A percentile compares a stretch with the other conserved stretches of the same genome.
Conservation (phyloP, 2,113 vertebrate species). For the Albula goreensis region DNA sequence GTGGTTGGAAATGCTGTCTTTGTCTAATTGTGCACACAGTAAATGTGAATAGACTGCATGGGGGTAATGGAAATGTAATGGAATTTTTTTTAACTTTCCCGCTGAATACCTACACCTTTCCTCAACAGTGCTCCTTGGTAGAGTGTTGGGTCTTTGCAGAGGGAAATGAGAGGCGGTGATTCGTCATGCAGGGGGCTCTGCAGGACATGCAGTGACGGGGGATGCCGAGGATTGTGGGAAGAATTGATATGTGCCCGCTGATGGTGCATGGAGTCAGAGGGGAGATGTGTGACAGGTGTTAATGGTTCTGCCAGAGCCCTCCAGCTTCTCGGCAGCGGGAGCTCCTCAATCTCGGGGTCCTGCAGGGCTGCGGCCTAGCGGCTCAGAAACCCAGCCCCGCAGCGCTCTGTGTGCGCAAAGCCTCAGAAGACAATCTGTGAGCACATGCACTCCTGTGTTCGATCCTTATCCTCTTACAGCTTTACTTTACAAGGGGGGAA, state of each 20-base stretch:
- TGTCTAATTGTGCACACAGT: not conserved
- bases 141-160: not conserved
- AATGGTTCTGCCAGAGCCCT: not conserved
- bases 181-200: not conserved
- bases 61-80: not conserved
- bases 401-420: not conserved
- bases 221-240: not conserved
- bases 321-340: not conserved
- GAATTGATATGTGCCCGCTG: not conserved
- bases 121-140: not conserved
- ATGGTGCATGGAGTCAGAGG: not conserved
- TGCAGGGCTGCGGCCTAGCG: not conserved
- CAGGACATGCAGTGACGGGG: not conserved
- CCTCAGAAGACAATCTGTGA: not conserved
- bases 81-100: not conserved
- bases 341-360: not conserved
- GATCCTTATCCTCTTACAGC: constrained; percentile 18
- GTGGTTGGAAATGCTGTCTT: not conserved
- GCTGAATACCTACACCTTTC: not conserved
- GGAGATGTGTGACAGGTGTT: not conserved
- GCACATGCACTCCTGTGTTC: not conserved
- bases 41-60: not conserved
- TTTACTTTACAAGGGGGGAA: not conserved
- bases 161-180: not conserved
- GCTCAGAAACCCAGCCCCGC: not conserved